Percentiles rank a stretch among this genome's conserved stretches.
Conservation (phyloP, 2,113 vertebrate genomes). For the Brachyhypopomus gauderio region DNA sequence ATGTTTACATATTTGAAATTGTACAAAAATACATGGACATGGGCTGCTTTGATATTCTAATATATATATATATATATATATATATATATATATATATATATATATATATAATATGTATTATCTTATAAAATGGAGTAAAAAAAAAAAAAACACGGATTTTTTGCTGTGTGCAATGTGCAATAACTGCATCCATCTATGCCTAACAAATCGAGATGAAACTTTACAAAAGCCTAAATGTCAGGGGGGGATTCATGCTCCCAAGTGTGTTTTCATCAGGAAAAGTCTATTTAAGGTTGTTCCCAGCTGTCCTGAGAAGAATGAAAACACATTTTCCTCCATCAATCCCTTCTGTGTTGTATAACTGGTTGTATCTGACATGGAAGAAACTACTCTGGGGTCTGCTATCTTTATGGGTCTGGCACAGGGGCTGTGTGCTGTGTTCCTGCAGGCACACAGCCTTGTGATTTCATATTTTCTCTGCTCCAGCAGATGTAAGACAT, state of each 20-base stretch:
- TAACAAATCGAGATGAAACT: neutral
- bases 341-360: conserved; percentile 5
- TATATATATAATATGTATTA: too few species aligned
- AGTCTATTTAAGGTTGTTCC: neutral
- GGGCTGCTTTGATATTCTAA: too few species aligned
- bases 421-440: conserved; percentile 28
- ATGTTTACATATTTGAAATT: too few species aligned
- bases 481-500: conserved; percentile 23
- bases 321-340: conserved; percentile 16
- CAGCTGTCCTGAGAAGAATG: conserved; percentile 10
- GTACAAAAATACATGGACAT: too few species aligned
- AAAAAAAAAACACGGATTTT: too few species aligned
- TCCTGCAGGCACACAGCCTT: conserved; percentile 2
- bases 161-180: too few species aligned
- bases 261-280: neutral
- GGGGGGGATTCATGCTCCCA: neutral
- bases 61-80: too few species aligned
- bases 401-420: conserved; percentile 26
- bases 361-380: neutral
- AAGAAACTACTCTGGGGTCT: conserved; percentile 21
- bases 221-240: neutral
- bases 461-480: conserved; percentile 37
- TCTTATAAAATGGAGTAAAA: too few species aligned
- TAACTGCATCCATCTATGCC: neutral
- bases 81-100: too few species aligned